Percentiles rank a stretch among this genome's conserved stretches.
Evolutionary conservation across 2,888 invertebrate species (phyloP).

Genomic region (Baronia brevicornis): DNA sequence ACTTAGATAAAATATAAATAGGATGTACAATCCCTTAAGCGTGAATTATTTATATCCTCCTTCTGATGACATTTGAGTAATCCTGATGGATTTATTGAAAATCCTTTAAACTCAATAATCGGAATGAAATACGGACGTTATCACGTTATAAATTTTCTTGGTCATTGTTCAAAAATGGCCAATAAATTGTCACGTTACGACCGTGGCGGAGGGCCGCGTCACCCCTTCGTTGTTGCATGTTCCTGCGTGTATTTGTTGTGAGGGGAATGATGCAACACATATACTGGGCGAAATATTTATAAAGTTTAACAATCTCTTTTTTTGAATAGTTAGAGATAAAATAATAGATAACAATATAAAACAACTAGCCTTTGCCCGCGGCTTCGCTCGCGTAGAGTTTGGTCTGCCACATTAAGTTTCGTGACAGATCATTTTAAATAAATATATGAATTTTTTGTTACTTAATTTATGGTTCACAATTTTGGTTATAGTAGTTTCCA

Average conservation of each 20-base stretch:
- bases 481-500: too few species aligned
- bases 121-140: constrained; percentile 50
- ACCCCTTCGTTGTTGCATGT: constrained; percentile 25
- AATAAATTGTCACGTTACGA: constrained; percentile 66
- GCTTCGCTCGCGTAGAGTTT: too few species aligned
- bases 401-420: too few species aligned
- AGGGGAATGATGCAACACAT: constrained; percentile 12
- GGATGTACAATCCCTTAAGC: constrained; percentile 8
- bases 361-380: too few species aligned
- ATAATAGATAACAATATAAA: too few species aligned
- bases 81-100: constrained; percentile 36
- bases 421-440: too few species aligned
- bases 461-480: too few species aligned
- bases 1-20: background rate
- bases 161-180: constrained; percentile 58
- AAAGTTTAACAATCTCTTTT: too few species aligned
- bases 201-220: constrained; percentile 27
- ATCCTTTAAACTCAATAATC: constrained; percentile 41
- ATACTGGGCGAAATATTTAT: too few species aligned
- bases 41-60: constrained; percentile 17
- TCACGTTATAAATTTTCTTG: constrained; percentile 65
- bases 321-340: too few species aligned
- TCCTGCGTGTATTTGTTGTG: background rate
- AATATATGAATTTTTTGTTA: too few species aligned
- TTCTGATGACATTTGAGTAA: constrained; percentile 15